Base-by-base conservation (phyloP, 2,797 vertebrate species). In the Choloepus didactylus region DNA sequence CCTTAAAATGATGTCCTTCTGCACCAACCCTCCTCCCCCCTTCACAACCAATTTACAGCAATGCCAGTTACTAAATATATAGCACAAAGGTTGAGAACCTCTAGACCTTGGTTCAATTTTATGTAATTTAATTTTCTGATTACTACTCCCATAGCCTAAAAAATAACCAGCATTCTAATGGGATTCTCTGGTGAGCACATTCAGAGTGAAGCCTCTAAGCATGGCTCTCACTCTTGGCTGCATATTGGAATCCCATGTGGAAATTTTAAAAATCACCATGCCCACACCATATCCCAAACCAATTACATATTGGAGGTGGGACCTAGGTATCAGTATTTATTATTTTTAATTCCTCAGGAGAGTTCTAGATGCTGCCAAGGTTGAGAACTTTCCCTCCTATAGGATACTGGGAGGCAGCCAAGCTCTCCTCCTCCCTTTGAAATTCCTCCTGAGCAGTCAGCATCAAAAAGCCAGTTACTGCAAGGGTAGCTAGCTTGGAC, bases 41-140 rank as follows among this genome's bases (percentile, higher is more conserved):
- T 94, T 72, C 25, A 94, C 11, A 72, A 67, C 38, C 6, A 41
- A 38, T 83, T 92, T 80, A 75, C 46, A 92, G 56, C 75, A 49
- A 93, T 70, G 23, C 66, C 83, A 64, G 64, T 72, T 87, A 85
- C 67, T 83, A 92, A 93, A 82, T 59, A 89, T 27, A 82, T 18
- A 91, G 21, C 69, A 90, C 38, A 60, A 92, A 69, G 31, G 6
- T 70, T 82, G 38, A 95, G 73, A 92, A 87, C 19, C 46, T 92
- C n/a, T 92, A 67, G 49, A n/a, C 46, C 93, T 89, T 82, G 72
- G 18, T 64, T 95, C 90, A 72, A 77, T 92, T 95, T 95, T 85
- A 70, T 70, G 41, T 59, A 95, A 41, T 41, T 88, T 82, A 84
- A 75, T 73, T 18, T 92, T 95, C 9, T 9, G 54, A 29, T 72